Conservation (phyloP, 1,140 invertebrate genomes). For the Proctacanthus coquilletti region DNA sequence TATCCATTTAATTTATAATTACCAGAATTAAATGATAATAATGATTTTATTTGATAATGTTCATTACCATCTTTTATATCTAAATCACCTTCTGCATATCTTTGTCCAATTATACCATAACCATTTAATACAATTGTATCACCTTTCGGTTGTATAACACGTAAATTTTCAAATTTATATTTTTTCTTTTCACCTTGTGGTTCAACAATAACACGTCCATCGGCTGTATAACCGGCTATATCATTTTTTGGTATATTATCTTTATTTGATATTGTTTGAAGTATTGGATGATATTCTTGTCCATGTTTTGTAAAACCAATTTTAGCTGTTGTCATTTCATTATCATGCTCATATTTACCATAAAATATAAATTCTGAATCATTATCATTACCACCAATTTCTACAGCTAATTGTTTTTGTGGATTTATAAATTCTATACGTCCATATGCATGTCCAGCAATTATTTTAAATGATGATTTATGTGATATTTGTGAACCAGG, state of each 20-base stretch:
- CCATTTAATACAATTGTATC: slow-evolving; percentile 36
- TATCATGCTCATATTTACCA: slow-evolving; percentile 39
- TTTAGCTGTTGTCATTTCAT: slow-evolving; percentile 40
- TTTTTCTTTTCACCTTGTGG: slow-evolving; percentile 32
- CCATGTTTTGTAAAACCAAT: slow-evolving; percentile 43
- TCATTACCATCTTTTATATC: too few relatives aligned
- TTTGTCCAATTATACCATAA: slow-evolving; percentile 9
- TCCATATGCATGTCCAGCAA: slow-evolving; percentile 11
- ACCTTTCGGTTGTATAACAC: slow-evolving; percentile 30
- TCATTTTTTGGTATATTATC: slow-evolving; percentile 31
- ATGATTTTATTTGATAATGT: too few relatives aligned
- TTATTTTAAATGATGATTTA: slow-evolving; percentile 26
- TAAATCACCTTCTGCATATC: slow-evolving; percentile 11
- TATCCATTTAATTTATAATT: too few relatives aligned
- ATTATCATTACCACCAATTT: slow-evolving; percentile 18
- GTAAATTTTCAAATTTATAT: slow-evolving; percentile 41
- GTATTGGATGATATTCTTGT: slow-evolving; percentile 45
- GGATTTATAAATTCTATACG: slow-evolving; percentile 16
- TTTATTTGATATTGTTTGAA: slow-evolving; percentile 49
- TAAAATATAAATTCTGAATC: slow-evolving; percentile 21
- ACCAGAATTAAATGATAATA: too few relatives aligned
- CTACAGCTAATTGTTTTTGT: slow-evolving; percentile 14
- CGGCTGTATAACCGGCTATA: slow-evolving; percentile 34
- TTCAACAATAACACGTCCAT: slow-evolving; percentile 37
- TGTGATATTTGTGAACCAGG: slow-evolving; percentile 46